Base-by-base conservation (phyloP, 2,797 vertebrate genomes). In the Halcyon smyrnensis region DNA sequence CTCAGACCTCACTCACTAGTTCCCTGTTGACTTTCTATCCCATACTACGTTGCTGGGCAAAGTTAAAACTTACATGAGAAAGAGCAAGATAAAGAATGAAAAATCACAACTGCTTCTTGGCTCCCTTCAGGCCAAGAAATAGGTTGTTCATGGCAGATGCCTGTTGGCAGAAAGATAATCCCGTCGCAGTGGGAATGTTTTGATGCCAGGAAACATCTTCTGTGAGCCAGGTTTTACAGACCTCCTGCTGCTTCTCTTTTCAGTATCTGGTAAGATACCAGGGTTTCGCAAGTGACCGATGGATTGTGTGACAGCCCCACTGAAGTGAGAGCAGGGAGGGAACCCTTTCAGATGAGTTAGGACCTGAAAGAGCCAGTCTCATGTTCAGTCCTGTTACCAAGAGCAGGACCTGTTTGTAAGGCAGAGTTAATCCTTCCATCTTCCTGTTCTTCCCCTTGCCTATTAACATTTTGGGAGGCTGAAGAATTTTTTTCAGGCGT, bases 211-310 rank as follows among this genome's bases (percentile, higher is more conserved):
- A 79, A 80, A 28, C 7, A 8, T 37, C 28, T 59, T 45, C 46
- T 1, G 0, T 9, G 32, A 84, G 41, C 60, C 46, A 70, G 50
- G 32, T 69, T 37, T 84, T 39, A 4, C 3, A 8, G 60, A 63
- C 41, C 17, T 45, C 14, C 37, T 36, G 14, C 74, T 78, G 36
- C 32, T 45, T 59, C 34, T 83, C 53, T 50, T 63, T 64, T 24
- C 3, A 18, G 53, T n/a, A 11, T 34, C 57, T 39, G 32, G 9
- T 36, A 64, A 50, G 23, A 16, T 5, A 27, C 2, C 63, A 27
- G 59, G 18, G 36, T 53, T 62, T 65, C 0, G 1, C 36, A 36
- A 87, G 48, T 0, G 1, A 27, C 10, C 36, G 15, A 1, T 0
- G 8, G 73, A 18, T 34, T 3, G 4, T 65, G 60, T 6, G 8